Conservation (phyloP, 2,797 vertebrate genomes). For the Antrozous pallidus region DNA sequence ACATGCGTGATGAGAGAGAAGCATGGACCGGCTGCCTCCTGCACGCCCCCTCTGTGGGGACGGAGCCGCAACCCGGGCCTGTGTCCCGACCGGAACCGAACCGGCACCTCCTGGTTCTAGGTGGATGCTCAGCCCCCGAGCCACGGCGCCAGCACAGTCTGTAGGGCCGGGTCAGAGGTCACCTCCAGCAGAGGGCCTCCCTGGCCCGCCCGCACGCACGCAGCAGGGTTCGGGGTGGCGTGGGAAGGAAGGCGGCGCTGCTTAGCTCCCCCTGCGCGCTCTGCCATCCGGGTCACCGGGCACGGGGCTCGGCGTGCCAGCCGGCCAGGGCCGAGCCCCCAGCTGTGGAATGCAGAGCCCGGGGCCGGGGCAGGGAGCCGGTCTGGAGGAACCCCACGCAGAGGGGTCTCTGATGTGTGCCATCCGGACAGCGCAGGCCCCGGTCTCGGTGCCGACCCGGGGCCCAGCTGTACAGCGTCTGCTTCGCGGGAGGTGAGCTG, state of each 20-base stretch:
- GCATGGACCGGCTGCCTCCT: no score
- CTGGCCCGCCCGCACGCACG: no score
- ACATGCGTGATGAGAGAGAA: no score
- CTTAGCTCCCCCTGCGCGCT: fast-evolving
- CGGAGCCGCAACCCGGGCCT: no score
- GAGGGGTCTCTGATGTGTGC: background rate
- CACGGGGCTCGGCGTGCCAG: no score
- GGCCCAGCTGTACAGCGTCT: background rate
- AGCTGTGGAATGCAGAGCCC: background rate
- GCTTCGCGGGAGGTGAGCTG: background rate
- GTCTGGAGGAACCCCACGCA: background rate
- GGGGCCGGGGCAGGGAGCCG: fast-evolving
- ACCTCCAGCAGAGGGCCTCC: background rate
- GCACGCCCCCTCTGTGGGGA: no score
- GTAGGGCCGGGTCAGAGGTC: background rate
- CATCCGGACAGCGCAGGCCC: background rate
- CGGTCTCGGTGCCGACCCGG: background rate
- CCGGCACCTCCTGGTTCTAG: no score
- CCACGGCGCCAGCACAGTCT: background rate
- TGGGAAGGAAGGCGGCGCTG: background rate
- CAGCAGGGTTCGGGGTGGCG: fast-evolving
- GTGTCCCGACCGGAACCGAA: no score
- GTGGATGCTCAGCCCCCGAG: no score
- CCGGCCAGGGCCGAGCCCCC: background rate
- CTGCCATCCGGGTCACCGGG: fast-evolving